Evolutionary conservation across 35 echinoderm and acorn worm genomes (phyloP).

Genomic region (Chiridota heheva): DNA sequence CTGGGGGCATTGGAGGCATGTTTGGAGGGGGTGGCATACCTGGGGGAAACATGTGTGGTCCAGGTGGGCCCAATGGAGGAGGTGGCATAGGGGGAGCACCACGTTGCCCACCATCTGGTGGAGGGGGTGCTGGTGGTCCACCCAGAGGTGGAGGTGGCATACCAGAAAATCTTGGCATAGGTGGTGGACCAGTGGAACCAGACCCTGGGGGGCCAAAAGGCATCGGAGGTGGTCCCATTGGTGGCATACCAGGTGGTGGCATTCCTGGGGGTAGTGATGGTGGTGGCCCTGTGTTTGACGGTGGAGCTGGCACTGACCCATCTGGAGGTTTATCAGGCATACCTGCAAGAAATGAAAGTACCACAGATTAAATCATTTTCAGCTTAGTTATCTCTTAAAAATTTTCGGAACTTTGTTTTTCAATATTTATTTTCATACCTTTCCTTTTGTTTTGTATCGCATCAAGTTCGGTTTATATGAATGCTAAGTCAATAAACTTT

Average conservation of each 20-base stretch:
- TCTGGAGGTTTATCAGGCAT: background rate
- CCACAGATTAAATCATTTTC: background rate
- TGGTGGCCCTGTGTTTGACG: conserved; percentile 24
- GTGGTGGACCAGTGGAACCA: background rate
- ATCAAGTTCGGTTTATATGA: too few relatives aligned
- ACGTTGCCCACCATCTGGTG: conserved; percentile 10
- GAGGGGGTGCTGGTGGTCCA: conserved; percentile 19
- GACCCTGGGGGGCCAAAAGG: conserved; percentile 26
- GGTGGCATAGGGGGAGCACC: conserved; percentile 33
- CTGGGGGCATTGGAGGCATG: too few relatives aligned
- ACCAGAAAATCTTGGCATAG: background rate
- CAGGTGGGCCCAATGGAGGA: conserved; percentile 20
- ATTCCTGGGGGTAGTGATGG: conserved; percentile 51
- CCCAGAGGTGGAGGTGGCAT: background rate
- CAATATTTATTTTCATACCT: background rate
- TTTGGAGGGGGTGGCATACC: conserved; percentile 36
- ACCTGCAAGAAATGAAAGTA: background rate
- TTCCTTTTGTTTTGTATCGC: background rate
- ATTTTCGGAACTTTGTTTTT: background rate
- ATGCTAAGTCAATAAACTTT: too few relatives aligned
- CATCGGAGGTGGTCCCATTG: conserved; percentile 43
- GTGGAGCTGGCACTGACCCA: background rate
- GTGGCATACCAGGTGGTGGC: conserved; percentile 74
- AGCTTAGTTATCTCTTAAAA: background rate
- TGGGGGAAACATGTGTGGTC: conserved; percentile 10